Percentiles rank a stretch among this genome's conserved stretches.
phyloP scores from a whole-genome alignment of 2,113 vertebrate genomes.

The Brachirus orientalis region DNA sequence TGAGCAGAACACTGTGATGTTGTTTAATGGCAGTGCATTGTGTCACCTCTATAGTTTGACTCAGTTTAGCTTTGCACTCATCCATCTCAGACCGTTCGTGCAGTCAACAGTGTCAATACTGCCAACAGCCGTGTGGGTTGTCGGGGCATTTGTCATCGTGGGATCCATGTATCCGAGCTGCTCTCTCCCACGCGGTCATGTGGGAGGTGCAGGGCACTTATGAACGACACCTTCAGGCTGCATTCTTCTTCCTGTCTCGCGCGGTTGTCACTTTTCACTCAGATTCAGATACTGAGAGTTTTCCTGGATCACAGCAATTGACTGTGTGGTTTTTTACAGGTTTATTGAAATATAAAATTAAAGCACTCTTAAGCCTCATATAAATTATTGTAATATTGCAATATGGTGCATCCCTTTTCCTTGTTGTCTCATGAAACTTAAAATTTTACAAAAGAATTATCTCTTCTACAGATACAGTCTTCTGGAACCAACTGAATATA shows the following conservation, averaged over 20 bases:
- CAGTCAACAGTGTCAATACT: constrained; percentile 24
- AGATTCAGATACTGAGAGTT: neutral
- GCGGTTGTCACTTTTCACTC: constrained; percentile 40
- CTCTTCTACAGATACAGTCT: too few species aligned
- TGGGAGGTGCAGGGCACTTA: constrained; percentile 50
- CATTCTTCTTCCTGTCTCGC: constrained; percentile 4
- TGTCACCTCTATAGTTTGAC: constrained; percentile 17
- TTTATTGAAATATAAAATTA: too few species aligned
- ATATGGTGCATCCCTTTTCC: too few species aligned
- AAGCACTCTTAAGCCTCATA: too few species aligned
- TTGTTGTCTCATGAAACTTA: too few species aligned
- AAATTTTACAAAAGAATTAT: too few species aligned
- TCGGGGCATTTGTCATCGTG: constrained; percentile 49
- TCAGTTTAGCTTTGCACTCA: constrained; percentile 14
- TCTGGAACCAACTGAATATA: too few species aligned
- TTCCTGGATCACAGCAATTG: too few species aligned
- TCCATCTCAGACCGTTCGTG: constrained; percentile 26
- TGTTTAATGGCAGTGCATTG: neutral
- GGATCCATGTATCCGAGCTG: constrained; percentile 54
- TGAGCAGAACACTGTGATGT: neutral
- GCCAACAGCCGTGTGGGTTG: constrained; percentile 45
- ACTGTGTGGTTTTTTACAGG: too few species aligned
- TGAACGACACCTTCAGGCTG: constrained; percentile 50
- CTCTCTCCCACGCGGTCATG: constrained; percentile 43
- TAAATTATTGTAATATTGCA: too few species aligned